Conservation (phyloP, 2,797 vertebrate species). For the Paratrypauchen microcephalus region DNA sequence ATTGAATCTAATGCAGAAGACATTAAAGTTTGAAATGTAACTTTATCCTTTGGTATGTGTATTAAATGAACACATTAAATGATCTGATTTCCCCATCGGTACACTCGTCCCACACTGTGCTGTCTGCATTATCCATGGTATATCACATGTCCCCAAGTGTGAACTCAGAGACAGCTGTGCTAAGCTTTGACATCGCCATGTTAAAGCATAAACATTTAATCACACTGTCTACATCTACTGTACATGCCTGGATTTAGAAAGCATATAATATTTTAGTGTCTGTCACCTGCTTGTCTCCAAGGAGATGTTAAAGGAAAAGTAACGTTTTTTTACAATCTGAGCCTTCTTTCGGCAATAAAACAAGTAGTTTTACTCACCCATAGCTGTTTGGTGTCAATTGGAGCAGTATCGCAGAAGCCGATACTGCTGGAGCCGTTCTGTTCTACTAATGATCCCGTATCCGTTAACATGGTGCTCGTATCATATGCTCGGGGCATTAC, state of each 20-base stretch:
- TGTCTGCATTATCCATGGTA: slow-evolving; percentile 16
- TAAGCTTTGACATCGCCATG: background rate
- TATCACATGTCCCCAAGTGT: slow-evolving; percentile 32
- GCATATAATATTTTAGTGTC: background rate
- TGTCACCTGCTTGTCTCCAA: background rate
- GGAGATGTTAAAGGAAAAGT: too few species aligned
- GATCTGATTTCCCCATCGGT: slow-evolving; percentile 17
- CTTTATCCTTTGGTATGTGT: background rate
- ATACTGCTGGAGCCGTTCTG: too few species aligned
- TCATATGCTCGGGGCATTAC: too few species aligned
- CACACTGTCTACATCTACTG: background rate
- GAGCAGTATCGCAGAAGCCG: too few species aligned
- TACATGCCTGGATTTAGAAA: too few species aligned
- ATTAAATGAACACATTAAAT: background rate
- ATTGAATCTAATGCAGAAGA: background rate
- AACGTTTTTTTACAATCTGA: too few species aligned
- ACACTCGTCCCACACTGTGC: slow-evolving; percentile 14
- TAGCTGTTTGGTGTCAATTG: too few species aligned
- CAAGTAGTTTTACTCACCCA: too few species aligned
- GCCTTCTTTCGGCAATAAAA: too few species aligned
- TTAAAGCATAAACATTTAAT: slow-evolving; percentile 1
- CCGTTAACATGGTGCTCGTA: too few species aligned
- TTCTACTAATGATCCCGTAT: too few species aligned
- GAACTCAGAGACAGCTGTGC: slow-evolving; percentile 28
- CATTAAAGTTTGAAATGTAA: background rate